phyloP scores from a whole-genome alignment of 2,113 vertebrate genomes.

The Trichomycterus rosablanca region DNA sequence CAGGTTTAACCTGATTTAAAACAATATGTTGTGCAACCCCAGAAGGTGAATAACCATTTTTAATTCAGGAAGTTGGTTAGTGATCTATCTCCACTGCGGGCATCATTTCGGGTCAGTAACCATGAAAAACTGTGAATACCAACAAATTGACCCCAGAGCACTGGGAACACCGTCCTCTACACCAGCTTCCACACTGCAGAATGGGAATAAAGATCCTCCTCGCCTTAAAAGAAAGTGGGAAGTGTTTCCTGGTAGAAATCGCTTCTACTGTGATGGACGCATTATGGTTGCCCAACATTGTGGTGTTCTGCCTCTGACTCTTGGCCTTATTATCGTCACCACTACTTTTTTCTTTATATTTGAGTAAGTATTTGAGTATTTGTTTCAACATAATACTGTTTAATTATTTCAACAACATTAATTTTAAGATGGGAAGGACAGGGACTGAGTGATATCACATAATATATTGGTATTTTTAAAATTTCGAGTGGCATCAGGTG shows the following conservation, averaged over 20 bases:
- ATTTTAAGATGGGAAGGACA: no score
- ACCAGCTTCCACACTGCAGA: constrained; percentile 54
- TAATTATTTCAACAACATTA: no score
- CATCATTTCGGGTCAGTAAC: constrained; percentile 30
- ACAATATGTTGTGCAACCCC: no score
- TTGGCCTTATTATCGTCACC: constrained; percentile 85
- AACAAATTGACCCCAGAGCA: constrained; percentile 77
- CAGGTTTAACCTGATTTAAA: no score
- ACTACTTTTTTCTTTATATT: constrained; percentile 91
- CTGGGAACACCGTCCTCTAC: constrained; percentile 52
- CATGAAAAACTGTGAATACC: constrained; percentile 84
- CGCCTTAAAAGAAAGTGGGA: constrained; percentile 81
- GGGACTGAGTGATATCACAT: no score
- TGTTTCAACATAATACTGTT: no score
- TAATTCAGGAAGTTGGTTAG: no score
- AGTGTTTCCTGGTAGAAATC: constrained; percentile 84
- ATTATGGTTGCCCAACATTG: constrained; percentile 83
- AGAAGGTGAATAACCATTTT: no score
- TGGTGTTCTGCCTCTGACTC: constrained; percentile 83
- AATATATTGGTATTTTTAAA: no score
- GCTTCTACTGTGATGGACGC: constrained; percentile 85
- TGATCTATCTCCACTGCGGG: no score
- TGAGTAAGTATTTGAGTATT: constrained; percentile 75
- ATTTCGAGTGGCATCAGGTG: no score
- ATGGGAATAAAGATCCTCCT: constrained; percentile 43